Percentiles rank a stretch among this genome's conserved stretches.
These are phyloP conservation scores for Microplitis mediator DNA, from an alignment of 1,140 invertebrate species.

Conservation along the genomic window DNA sequence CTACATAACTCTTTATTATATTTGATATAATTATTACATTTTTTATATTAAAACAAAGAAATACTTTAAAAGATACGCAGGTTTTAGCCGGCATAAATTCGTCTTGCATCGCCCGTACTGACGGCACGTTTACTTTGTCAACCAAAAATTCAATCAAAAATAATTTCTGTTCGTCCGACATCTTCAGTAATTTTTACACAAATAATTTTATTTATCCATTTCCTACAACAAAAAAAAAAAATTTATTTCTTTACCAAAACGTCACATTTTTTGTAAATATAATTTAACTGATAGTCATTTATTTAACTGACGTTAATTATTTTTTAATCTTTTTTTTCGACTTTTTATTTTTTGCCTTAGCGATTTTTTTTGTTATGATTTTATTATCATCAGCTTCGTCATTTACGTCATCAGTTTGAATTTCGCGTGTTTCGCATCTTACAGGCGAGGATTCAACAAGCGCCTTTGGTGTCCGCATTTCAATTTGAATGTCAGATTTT, in stretches of 20 bases:
- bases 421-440: slow-evolving; percentile 52
- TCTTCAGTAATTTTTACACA: not conserved
- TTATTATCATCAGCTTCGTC: slow-evolving; percentile 5
- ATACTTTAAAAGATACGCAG: slow-evolving; percentile 53
- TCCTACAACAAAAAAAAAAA: no score
- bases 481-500: slow-evolving; percentile 57
- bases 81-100: slow-evolving; percentile 44
- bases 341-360: slow-evolving; percentile 35
- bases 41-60: not conserved
- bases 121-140: slow-evolving; percentile 48
- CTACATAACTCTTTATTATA: slow-evolving; percentile 13
- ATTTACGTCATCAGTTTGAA: slow-evolving; percentile 49
- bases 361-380: not conserved
- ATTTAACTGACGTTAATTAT: not conserved
- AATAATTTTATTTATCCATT: slow-evolving; percentile 29
- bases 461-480: slow-evolving; percentile 56
- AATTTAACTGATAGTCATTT: no score
- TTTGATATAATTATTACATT: slow-evolving; percentile 15
- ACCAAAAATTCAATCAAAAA: slow-evolving; percentile 57
- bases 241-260: no score
- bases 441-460: slow-evolving; percentile 48
- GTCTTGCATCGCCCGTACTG: slow-evolving; percentile 45
- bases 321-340: slow-evolving; percentile 16
- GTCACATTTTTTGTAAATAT: no score
- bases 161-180: slow-evolving; percentile 38